These are phyloP conservation scores for Luscinia megarhynchos DNA, from an alignment of 2,797 vertebrate genomes.

Conservation along the genomic window DNA sequence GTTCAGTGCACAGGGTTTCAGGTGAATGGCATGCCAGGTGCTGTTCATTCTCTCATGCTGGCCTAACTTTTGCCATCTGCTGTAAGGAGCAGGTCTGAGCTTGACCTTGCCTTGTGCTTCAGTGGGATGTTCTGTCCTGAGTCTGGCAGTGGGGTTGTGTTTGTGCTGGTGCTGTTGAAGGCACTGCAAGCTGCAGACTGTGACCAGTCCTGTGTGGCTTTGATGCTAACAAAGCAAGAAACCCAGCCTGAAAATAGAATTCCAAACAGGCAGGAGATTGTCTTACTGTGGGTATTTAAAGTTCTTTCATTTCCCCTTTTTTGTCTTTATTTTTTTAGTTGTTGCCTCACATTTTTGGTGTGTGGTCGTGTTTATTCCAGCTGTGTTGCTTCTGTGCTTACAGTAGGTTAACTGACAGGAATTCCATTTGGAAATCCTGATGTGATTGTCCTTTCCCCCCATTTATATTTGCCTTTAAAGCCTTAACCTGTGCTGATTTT, in stretches of 20 bases:
- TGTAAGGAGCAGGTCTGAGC: constrained; percentile 28
- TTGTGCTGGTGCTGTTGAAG: constrained; percentile 41
- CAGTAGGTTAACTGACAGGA: background rate
- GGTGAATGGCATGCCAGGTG: constrained; percentile 44
- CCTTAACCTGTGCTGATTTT: background rate
- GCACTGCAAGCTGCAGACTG: constrained; percentile 73
- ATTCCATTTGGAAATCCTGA: constrained; percentile 35
- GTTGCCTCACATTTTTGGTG: background rate
- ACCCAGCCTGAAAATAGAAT: background rate
- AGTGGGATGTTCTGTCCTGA: background rate
- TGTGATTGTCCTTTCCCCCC: background rate
- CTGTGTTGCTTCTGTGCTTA: background rate
- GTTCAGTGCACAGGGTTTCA: constrained; percentile 51
- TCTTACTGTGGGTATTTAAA: background rate
- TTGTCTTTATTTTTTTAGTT: background rate
- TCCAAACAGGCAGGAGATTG: constrained; percentile 2
- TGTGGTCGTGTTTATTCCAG: background rate
- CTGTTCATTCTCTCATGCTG: constrained; percentile 58
- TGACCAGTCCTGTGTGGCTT: background rate
- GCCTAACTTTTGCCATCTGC: constrained; percentile 59
- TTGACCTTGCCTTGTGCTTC: constrained; percentile 15
- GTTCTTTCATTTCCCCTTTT: fast-evolving
- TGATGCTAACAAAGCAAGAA: background rate
- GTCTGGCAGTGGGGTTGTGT: constrained; percentile 13
- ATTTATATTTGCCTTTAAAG: background rate